These are phyloP conservation scores for Machaerirhynchus nigripectus DNA, from an alignment of 2,113 vertebrate genomes.

Conservation along the genomic window DNA sequence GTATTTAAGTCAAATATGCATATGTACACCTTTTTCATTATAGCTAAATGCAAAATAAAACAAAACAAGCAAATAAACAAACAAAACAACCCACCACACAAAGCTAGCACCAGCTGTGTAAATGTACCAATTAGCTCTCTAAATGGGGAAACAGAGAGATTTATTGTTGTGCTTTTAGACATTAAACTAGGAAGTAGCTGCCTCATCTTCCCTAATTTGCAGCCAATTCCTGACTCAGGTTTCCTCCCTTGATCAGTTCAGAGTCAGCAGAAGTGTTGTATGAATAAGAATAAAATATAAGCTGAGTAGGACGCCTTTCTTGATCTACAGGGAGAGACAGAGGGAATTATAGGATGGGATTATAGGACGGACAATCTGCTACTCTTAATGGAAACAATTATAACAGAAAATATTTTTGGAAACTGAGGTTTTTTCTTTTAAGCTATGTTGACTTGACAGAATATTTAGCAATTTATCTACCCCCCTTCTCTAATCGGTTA, in stretches of 20 bases:
- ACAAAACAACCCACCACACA: neutral
- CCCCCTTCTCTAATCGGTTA: neutral
- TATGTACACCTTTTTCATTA: neutral
- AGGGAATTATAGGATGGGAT: neutral
- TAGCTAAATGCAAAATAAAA: slow-evolving; percentile 12
- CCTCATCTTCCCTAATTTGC: slow-evolving; percentile 60
- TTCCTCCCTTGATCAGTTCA: slow-evolving; percentile 15
- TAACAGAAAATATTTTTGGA: neutral
- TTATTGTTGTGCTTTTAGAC: slow-evolving; percentile 43
- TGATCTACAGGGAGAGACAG: neutral
- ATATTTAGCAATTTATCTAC: neutral
- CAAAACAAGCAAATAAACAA: neutral
- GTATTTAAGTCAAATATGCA: slow-evolving; percentile 12
- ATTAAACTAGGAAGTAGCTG: slow-evolving; percentile 46
- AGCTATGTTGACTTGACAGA: neutral
- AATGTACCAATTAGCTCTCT: slow-evolving; percentile 37
- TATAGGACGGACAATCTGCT: neutral
- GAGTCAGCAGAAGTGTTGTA: slow-evolving; percentile 42
- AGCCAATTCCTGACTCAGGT: slow-evolving; percentile 55
- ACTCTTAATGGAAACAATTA: neutral
- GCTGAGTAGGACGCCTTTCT: slow-evolving; percentile 8
- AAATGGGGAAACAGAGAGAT: slow-evolving; percentile 22
- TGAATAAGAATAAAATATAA: neutral
- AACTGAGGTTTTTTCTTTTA: neutral
- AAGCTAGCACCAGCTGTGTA: slow-evolving; percentile 36